A percentile compares a stretch with the other conserved stretches of the same genome.
Conservation (phyloP, 2,888 invertebrate genomes). For the Tenthredo livida region DNA sequence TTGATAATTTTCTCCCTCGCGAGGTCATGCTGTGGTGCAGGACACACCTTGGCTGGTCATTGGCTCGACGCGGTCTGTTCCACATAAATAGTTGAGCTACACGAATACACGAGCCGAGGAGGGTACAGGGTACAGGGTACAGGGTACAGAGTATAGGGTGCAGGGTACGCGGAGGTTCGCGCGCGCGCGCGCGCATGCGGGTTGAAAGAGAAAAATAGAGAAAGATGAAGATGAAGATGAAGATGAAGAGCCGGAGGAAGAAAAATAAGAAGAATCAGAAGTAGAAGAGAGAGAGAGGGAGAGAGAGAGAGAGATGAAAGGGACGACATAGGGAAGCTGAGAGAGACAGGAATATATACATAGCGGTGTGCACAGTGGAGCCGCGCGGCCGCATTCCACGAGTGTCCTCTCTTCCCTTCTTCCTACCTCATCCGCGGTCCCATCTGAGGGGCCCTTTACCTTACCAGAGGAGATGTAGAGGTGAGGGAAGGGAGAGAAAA, state of each 20-base stretch:
- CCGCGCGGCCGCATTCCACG: constrained; percentile 52
- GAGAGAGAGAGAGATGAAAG: constrained; percentile 39
- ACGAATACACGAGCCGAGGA: constrained; percentile 55
- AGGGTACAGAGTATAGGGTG: background rate
- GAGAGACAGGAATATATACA: constrained; percentile 30
- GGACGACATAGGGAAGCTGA: constrained; percentile 29
- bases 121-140: background rate
- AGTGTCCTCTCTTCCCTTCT: constrained; percentile 36
- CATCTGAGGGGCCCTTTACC: constrained; percentile 43
- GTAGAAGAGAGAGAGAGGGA: constrained; percentile 37
- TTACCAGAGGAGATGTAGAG: background rate
- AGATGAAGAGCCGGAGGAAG: constrained; percentile 45
- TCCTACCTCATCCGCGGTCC: constrained; percentile 33
- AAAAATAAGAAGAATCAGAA: constrained; percentile 41
- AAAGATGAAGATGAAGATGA: constrained; percentile 48
- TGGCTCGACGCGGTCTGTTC: constrained; percentile 67
- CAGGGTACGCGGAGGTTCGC: background rate
- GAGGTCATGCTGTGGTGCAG: background rate
- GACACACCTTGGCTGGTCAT: constrained; percentile 50
- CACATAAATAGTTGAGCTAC: constrained; percentile 74
- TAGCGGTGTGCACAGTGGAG: constrained; percentile 39
- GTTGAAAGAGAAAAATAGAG: constrained; percentile 54
- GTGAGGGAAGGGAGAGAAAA: background rate
- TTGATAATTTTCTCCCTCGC: background rate
- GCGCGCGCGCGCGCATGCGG: constrained; percentile 44